Evolutionary conservation across 1,140 invertebrate genomes (phyloP), one percentile per base, ranked within the genome.

Genomic region (Harlomillsia oculata): DNA sequence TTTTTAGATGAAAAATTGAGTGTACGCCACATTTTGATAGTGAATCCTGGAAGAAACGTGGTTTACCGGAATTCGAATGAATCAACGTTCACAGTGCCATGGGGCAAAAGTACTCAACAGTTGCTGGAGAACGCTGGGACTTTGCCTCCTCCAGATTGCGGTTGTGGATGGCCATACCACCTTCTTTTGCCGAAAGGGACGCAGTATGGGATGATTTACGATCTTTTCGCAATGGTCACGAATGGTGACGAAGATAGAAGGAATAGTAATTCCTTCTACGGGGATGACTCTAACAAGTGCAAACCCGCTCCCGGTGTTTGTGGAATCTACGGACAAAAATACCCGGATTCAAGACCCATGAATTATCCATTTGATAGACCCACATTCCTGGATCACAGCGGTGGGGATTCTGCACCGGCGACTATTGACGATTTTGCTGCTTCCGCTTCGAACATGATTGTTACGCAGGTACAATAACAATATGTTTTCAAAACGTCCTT

Each of bases 121-220:
- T 52, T 52, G 34, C n/a, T n/a, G n/a, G 49, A 52, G 20, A 14
- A 34, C 9, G 25, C 5, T 6, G 18, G 14, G 11, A 9, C 8
- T 14, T 9, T 14, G 13, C 9, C 9, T 5, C 11, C 18, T 8
- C 28, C 25, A 30, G 23, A 8, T 3, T 53, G 37, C n/a, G 40
- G 37, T 14, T 70, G 68, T 43, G 68, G 68, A 20, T 66, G 66
- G 59, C 69, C 68, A 9, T 45, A 69, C 16, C 59, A 68, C 30
- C 56, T 70, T 37, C 62, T 70, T 9, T 28, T 69, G 3, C 68
- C 69, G n/a, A 60, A 50, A 30, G 67, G 67, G 23, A 63, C 48
- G 11, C 44, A 21, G n/a, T 56, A 57, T 11, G 68, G 67, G 28
- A 63, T 68, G 62, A 32, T 55, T 0, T 68, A 65, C 49, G 60